Base-by-base conservation (phyloP, 1,140 invertebrate genomes). In the Grapholita molesta region DNA sequence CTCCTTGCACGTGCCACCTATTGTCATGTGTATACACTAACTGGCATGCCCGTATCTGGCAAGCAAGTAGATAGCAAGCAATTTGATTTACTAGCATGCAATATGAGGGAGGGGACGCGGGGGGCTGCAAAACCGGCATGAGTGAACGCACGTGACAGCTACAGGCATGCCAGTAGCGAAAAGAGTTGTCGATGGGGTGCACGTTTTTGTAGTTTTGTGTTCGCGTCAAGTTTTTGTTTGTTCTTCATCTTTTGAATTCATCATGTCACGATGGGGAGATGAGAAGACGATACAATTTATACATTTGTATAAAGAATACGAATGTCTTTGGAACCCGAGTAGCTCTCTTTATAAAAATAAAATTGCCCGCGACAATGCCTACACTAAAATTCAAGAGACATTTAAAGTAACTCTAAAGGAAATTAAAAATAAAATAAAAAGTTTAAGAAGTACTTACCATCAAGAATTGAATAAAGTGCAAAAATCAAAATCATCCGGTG, bases 371-470 rank as follows among this genome's bases (percentile, higher is more conserved):
- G 52, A 48, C 35, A 35, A 32, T 48, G 73, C 73, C 21, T 68
- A 68, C 21, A 32, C 21, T 5, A 32, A 64, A 21, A 70, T 72
- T 8, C 25, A 24, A 57, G 70, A 72, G 11, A 55, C 35, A 28
- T 30, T 30, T 30, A 30, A 30, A 30, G 28, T 30, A 30, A 30
- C 28, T 30, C 28, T 7, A 30, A 30, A 30, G 28, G 28, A 30
- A 30, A 30, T 30, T 30, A 72, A 72, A 28, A 76, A 69, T 23
- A 76, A 76, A 70, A 76, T 76, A 18, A 72, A 66, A 61, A 71
- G 64, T 53, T 38, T 76, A 24, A 53, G 71, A 32, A 70, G 66
- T n/a, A 72, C 71, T 12, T 76, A 72, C 64, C 35, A 53, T 33
- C 70, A 72, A 64, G 73, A 75, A 68, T 28, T 42, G 42, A 75